phyloP scores from a whole-genome alignment of 2,113 vertebrate species.

The Hystrix brachyura region DNA sequence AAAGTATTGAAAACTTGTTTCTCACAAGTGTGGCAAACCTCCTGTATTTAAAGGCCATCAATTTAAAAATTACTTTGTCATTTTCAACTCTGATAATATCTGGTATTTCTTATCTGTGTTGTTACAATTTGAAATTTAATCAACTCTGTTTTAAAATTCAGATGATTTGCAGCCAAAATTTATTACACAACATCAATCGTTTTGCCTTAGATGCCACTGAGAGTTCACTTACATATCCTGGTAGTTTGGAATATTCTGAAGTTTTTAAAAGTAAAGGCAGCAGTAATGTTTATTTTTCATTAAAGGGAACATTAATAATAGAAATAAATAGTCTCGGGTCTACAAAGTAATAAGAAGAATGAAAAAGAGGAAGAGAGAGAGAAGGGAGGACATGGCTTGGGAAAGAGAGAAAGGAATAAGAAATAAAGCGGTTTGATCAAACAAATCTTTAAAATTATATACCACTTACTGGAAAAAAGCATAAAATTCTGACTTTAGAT shows the following conservation, averaged over 20 bases:
- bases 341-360: background rate
- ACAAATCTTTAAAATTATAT: slow-evolving; percentile 57
- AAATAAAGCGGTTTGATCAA: background rate
- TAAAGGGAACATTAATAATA: slow-evolving; percentile 52
- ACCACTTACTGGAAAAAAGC: slow-evolving; percentile 66
- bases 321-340: background rate
- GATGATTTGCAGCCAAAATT: slow-evolving; percentile 30
- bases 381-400: background rate
- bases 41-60: background rate
- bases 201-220: slow-evolving; percentile 29
- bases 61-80: background rate
- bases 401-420: background rate
- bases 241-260: background rate
- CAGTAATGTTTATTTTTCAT: slow-evolving; percentile 40
- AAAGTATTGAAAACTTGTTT: background rate
- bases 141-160: background rate
- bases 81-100: background rate
- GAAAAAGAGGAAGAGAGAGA: too few relatives aligned
- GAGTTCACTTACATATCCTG: background rate
- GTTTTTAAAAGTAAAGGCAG: background rate
- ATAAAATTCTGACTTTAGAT: slow-evolving; percentile 77
- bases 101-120: background rate
- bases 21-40: background rate
- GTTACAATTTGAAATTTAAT: slow-evolving; percentile 27
- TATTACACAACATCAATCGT: background rate